Evolutionary conservation across 2,888 invertebrate genomes (phyloP), one percentile per base, ranked within the genome.

Genomic region (Cancer borealis): DNA sequence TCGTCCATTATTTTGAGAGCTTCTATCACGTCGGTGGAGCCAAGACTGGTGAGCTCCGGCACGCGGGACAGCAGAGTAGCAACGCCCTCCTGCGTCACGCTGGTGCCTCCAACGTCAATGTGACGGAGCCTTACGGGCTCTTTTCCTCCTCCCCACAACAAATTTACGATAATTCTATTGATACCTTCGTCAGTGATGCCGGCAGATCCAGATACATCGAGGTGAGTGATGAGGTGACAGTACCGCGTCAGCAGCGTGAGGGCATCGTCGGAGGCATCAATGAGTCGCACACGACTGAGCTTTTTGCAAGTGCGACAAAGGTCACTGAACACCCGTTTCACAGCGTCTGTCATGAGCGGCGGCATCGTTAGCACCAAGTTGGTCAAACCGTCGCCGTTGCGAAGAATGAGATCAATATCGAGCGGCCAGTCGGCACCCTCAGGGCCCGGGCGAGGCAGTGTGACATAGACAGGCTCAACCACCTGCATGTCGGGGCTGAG

Each of bases 101-200:
- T 95, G 12, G 95, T 95, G 14, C 92, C 93, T 6, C 94, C 95
- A 45, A 95, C 93, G 87, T 95, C 95, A 21, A 95, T 39, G 47
- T 92, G 92, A 10, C 93, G 91, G 39, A 95, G 87, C 12, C 92
- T 54, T n/a, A 92, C 91, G 26, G 90, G 84, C 10, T 88, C 87
- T 4, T 92, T 89, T 12, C 90, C 94, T 47, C 94, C 93, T 8
- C 93, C 94, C 6, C 95, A 95, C 49, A 93, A 88, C 14, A 95
- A 46, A 30, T 95, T 95, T 88, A 94, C 94, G 21, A 95, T 95
- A 14, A 93, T 88, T 39, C 95, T 49, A 26, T 92, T 79, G 46
- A 95, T 60, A 54, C 95, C 95, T n/a, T 95, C 95, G 91, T 95
- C 95, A 6, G 95, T 95, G 21, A 95, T 93, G 39, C 95, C 95